Percentiles rank a stretch among this genome's conserved stretches.
These are phyloP conservation scores for Nothocercus nigrocapillus DNA, from an alignment of 2,113 vertebrate genomes.

Conservation along the genomic window DNA sequence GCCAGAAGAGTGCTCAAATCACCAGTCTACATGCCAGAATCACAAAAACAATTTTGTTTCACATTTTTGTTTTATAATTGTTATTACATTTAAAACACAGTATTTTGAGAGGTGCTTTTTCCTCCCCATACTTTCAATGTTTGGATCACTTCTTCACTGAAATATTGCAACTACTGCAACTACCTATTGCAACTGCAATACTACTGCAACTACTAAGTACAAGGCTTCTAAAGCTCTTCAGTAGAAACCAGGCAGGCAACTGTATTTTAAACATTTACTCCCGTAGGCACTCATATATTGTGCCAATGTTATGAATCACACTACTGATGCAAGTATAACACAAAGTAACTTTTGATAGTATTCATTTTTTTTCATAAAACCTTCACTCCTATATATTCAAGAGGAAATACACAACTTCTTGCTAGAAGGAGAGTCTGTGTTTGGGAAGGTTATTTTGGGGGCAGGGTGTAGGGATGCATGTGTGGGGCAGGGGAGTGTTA, in stretches of 20 bases:
- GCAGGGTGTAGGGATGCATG: too few relatives aligned
- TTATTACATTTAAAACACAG: not conserved
- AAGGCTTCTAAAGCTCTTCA: not conserved
- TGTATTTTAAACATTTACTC: not conserved
- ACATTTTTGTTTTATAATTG: not conserved
- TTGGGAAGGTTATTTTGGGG: not conserved
- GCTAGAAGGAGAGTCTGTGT: accelerated
- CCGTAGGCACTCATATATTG: not conserved
- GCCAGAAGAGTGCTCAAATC: not conserved
- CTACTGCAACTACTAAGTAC: not conserved
- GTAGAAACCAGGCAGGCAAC: not conserved
- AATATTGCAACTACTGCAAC: not conserved
- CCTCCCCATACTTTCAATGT: not conserved
- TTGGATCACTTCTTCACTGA: not conserved
- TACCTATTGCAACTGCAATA: not conserved
- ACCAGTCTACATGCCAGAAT: not conserved
- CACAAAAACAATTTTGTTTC: not conserved
- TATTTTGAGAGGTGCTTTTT: not conserved
- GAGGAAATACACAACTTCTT: not conserved
- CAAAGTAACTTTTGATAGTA: not conserved
- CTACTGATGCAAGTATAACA: not conserved
- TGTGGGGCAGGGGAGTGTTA: too few relatives aligned
- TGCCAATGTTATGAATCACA: too few relatives aligned
- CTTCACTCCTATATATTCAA: not conserved
- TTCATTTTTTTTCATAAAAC: not conserved